Evolutionary conservation across 2,113 vertebrate species (phyloP), one percentile per base, ranked within the genome.

Genomic region (Oreocharis arfaki): DNA sequence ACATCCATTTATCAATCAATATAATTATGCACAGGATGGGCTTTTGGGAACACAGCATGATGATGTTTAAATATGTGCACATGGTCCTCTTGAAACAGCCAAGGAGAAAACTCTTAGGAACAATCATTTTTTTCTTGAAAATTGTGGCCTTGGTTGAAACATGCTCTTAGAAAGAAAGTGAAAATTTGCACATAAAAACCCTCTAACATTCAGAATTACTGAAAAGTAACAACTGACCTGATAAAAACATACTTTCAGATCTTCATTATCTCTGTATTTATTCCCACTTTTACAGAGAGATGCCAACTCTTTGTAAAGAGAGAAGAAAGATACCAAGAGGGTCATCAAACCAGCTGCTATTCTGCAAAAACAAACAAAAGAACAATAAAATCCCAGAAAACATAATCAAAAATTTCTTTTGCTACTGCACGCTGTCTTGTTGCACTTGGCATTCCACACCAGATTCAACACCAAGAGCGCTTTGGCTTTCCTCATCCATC

Each of bases 211-310:
- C 24, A 94, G 37, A 89, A 74, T 59, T 83, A 50, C 4, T 80
- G 46, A 90, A 91, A 90, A 95, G 55, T 30, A 89, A 35, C 46
- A 94, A 97, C 97, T 96, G 59, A 99, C 99, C 99, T 99, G 99
- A 68, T 60, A 90, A 42, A 98, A 84, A 94, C 98, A 97, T 49
- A 99, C 89, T 91, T 91, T 88, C 21, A 97, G 95, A 94, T 98
- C 96, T 88, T 96, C 70, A 1, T 65, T 97, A 76, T 96, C 94
- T 30, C 93, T 44, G 46, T 96, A 90, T 49, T 89, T 97, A 59
- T 91, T 97, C 89, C 95, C 60, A 21, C 97, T 98, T 80, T 97
- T 98, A 96, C 96, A 96, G 68, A 97, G 79, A 52, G 41, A 96
- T 33, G 63, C 11, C 84, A 99, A 69, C 24, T 50, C 49, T 50